These are phyloP conservation scores for Ornithorhynchus anatinus DNA, from an alignment of 2,113 vertebrate species.

Conservation along the genomic window DNA sequence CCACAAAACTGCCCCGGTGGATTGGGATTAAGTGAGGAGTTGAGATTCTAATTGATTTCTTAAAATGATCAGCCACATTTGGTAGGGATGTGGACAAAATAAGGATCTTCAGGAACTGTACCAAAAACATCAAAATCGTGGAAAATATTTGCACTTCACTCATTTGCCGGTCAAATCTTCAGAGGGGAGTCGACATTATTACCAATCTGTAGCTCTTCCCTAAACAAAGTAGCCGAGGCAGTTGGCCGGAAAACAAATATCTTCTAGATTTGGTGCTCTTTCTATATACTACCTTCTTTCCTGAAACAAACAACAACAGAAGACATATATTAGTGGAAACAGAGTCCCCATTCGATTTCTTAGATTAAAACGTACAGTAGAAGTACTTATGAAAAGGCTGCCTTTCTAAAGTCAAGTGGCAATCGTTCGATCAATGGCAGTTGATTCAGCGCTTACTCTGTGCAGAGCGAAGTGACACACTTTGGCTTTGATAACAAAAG, in stretches of 20 bases:
- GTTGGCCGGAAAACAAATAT: background rate
- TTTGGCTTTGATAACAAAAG: background rate
- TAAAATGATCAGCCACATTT: too few species aligned
- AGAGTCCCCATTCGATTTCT: rapidly evolving
- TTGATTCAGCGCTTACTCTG: background rate
- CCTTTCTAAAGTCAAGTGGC: background rate
- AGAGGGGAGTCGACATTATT: background rate
- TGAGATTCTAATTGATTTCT: too few species aligned
- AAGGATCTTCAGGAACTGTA: too few species aligned
- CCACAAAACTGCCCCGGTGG: background rate
- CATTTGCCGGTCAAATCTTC: background rate
- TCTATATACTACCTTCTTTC: background rate
- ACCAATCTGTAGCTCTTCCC: background rate
- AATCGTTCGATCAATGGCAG: background rate
- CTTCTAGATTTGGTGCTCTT: background rate
- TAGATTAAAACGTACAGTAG: background rate
- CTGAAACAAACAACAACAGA: slow-evolving; percentile 2
- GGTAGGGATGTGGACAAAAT: too few species aligned
- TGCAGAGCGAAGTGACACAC: background rate
- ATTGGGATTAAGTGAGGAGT: too few species aligned
- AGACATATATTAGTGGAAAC: background rate
- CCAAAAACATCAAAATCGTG: too few species aligned
- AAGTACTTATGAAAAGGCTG: background rate
- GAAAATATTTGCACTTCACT: too few species aligned
- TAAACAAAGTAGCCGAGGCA: background rate